Base-by-base conservation (phyloP, 1,140 invertebrate genomes). In the Daktulosphaira vitifoliae region DNA sequence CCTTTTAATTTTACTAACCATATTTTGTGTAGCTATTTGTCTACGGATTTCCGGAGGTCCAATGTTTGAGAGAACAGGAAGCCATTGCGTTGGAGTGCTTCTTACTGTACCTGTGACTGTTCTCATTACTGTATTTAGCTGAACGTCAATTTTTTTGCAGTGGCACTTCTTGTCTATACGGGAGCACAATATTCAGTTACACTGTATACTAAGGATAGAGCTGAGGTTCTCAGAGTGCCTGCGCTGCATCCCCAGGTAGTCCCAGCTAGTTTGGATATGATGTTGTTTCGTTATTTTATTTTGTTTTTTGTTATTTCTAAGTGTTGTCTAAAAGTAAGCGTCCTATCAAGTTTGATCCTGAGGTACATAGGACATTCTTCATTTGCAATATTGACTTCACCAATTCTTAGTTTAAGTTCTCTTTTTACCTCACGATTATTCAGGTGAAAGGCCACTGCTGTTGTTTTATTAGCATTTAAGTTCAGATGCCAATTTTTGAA, bases 181-280 rank as follows among this genome's bases (percentile, higher is more conserved):
- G n/a, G n/a, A n/a, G n/a, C n/a, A n/a, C n/a, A n/a, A 29, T 67
- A 65, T 50, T 65, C 67, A 23, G 67, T 26, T 15, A 49, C 48
- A n/a, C 62, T 65, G 53, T 68, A 68, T n/a, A 65, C 49, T 23
- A 68, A 29, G 2, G 42, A 23, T 33, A 65, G 6, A 7, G 67
- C n/a, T n/a, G n/a, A n/a, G n/a, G n/a, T n/a, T n/a, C n/a, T n/a
- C n/a, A n/a, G n/a, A n/a, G n/a, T n/a, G 5, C 52, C 16, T n/a
- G 59, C 38, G 16, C 26, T 16, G 16, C 26, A 65, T 13, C 59
- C 56, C 51, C 51, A 53, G 15, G 18, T 22, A 25, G 51, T 25
- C 15, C 51, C 51, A 53, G 9, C 18, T 29, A 53, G 26, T 29
- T 53, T 53, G 15, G 18, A 48, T 3, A 68, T 13, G 8, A 68